Evolutionary conservation across 1,140 invertebrate genomes (phyloP).

Genomic region (Zaprionus ornatus): DNA sequence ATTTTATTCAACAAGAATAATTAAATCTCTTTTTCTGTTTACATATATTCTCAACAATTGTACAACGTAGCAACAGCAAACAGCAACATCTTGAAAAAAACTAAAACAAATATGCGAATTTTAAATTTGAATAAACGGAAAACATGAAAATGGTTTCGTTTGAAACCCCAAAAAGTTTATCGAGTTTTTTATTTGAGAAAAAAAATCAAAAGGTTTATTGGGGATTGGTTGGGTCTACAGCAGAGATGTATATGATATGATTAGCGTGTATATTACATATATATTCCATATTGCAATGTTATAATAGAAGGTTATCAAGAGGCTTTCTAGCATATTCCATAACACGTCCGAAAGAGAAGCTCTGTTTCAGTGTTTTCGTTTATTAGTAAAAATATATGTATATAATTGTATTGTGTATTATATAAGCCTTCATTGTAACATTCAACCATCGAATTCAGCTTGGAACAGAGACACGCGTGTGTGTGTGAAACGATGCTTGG

Average conservation of each 20-base stretch:
- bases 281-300: background rate
- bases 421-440: slow-evolving; percentile 57
- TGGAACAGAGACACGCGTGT: slow-evolving; percentile 15
- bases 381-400: slow-evolving; percentile 74
- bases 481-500: background rate
- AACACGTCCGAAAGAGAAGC: background rate
- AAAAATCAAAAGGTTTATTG: background rate
- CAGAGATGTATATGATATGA: background rate
- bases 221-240: background rate
- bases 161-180: slow-evolving; percentile 10
- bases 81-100: slow-evolving; percentile 35
- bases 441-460: slow-evolving; percentile 51
- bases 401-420: slow-evolving; percentile 50
- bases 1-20: slow-evolving; percentile 37
- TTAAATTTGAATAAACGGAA: slow-evolving; percentile 63
- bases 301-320: background rate
- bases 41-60: slow-evolving; percentile 58
- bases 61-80: slow-evolving; percentile 52
- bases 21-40: slow-evolving; percentile 51
- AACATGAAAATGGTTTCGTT: slow-evolving; percentile 21
- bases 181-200: background rate
- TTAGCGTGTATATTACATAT: background rate
- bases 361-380: slow-evolving; percentile 45
- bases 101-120: slow-evolving; percentile 31
- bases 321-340: background rate